Conservation (phyloP, 2,888 invertebrate genomes). For the Ctena decussata region DNA sequence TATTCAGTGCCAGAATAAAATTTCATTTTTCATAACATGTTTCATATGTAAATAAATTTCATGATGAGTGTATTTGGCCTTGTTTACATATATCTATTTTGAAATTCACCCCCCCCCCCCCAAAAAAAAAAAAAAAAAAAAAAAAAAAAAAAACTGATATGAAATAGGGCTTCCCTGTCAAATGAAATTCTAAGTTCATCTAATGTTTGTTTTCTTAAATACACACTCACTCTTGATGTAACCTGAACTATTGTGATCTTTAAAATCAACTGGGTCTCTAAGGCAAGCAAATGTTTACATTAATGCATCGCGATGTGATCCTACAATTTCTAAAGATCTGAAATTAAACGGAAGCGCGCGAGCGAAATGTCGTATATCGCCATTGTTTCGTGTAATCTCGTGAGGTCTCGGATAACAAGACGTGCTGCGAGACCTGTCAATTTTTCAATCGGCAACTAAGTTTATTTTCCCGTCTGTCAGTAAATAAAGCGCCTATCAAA, state of each 20-base stretch:
- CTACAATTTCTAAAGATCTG: neutral
- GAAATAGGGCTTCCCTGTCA: neutral
- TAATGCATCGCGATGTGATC: neutral
- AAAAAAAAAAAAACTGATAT: neutral
- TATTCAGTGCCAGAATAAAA: too few species aligned
- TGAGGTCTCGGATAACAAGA: slow-evolving; percentile 1
- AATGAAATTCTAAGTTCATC: neutral
- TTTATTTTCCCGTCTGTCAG: neutral
- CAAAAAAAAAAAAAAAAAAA: too few species aligned
- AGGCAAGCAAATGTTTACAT: neutral
- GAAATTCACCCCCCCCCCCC: neutral
- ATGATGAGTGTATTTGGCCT: neutral
- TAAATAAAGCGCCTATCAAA: neutral
- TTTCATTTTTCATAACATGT: neutral
- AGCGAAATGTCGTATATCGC: neutral
- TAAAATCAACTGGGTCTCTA: neutral
- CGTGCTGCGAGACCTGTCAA: slow-evolving; percentile 11
- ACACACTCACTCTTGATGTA: neutral
- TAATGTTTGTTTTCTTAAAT: neutral
- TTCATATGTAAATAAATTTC: neutral
- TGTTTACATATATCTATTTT: neutral
- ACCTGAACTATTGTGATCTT: neutral
- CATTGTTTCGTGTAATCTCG: neutral
- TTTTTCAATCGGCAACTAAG: neutral
- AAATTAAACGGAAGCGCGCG: slow-evolving; percentile 16